Percentiles rank a stretch among this genome's conserved stretches.
These are phyloP conservation scores for Garra rufa DNA, from an alignment of 2,113 vertebrate genomes.

Conservation along the genomic window DNA sequence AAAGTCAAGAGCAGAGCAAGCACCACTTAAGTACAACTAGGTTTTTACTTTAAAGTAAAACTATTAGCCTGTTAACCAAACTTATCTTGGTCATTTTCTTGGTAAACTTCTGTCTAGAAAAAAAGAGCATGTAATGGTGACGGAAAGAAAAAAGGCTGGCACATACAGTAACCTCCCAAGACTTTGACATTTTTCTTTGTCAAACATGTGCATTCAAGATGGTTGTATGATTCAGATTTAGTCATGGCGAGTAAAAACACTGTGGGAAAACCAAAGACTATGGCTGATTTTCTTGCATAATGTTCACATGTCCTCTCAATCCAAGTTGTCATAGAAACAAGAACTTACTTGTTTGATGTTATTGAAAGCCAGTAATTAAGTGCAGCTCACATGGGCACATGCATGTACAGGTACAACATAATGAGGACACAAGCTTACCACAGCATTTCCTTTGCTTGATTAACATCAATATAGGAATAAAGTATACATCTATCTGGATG, in stretches of 20 bases:
- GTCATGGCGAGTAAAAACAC: neutral
- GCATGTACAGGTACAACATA: neutral
- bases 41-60: neutral
- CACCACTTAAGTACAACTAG: conserved; percentile 5
- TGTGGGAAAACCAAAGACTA: conserved; percentile 13
- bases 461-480: neutral
- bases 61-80: neutral
- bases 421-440: neutral
- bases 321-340: conserved; percentile 43
- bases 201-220: conserved; percentile 24
- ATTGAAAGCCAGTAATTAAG: conserved; percentile 11
- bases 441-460: neutral
- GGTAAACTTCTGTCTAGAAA: neutral
- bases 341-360: conserved; percentile 9
- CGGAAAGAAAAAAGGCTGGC: neutral
- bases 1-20: neutral
- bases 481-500: neutral
- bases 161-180: neutral
- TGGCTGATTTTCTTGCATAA: neutral
- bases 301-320: neutral
- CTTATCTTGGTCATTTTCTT: neutral
- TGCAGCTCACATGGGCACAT: neutral
- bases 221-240: conserved; percentile 15
- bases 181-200: conserved; percentile 13
- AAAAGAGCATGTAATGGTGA: neutral